phyloP scores from a whole-genome alignment of 2,113 vertebrate species.

The Gorsachius goisagi region DNA sequence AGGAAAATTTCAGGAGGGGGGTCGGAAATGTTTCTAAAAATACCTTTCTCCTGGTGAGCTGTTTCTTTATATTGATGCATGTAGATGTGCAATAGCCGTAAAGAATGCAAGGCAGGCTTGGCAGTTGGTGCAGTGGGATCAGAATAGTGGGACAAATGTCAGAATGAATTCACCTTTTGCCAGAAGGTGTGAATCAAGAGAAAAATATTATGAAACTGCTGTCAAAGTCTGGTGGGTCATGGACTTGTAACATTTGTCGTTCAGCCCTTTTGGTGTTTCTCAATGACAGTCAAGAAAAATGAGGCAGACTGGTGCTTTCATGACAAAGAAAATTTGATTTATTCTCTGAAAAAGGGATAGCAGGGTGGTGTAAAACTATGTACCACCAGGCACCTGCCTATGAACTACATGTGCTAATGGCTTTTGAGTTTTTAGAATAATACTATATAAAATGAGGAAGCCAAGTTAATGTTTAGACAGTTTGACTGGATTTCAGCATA shows the following conservation, averaged over 20 bases:
- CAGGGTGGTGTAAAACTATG: neutral
- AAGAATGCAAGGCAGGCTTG: slow-evolving; percentile 6
- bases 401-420: neutral
- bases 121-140: neutral
- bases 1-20: neutral
- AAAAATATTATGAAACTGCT: slow-evolving; percentile 48
- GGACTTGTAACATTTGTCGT: slow-evolving; percentile 15
- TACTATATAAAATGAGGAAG: neutral
- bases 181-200: neutral
- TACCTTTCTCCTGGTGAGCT: neutral
- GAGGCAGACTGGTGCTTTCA: neutral
- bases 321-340: neutral
- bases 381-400: neutral
- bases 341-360: neutral
- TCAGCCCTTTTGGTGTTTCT: neutral
- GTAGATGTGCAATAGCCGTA: neutral
- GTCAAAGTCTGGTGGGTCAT: neutral
- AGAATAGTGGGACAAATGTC: slow-evolving; percentile 18
- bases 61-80: neutral
- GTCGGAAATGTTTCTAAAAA: neutral
- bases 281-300: slow-evolving; percentile 6
- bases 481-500: neutral
- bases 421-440: neutral
- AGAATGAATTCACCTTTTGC: slow-evolving; percentile 36
- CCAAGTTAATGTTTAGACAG: neutral